Evolutionary conservation across 2,797 vertebrate genomes (phyloP).

Genomic region (Protosalanx chinensis): DNA sequence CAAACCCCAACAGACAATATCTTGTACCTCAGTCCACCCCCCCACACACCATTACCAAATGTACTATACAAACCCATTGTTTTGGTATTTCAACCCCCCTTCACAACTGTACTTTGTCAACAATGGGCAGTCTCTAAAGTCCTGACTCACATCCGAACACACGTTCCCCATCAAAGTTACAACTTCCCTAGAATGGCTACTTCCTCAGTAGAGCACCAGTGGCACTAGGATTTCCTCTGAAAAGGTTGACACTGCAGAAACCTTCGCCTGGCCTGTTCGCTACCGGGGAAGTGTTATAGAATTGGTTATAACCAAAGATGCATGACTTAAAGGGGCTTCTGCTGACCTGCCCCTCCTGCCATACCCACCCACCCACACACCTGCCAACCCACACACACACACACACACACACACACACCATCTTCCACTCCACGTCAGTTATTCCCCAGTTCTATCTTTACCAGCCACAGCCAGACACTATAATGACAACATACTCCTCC

Average conservation of each 20-base stretch:
- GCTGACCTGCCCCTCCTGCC: too few species aligned
- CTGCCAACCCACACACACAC: too few species aligned
- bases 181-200: conserved; percentile 16
- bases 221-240: conserved; percentile 27
- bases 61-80: conserved; percentile 6
- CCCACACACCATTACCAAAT: neutral
- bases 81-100: neutral
- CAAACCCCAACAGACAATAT: neutral
- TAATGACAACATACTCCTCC: neutral
- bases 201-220: conserved; percentile 21
- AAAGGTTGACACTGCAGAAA: conserved; percentile 6
- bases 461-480: neutral
- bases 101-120: conserved; percentile 22
- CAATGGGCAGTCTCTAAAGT: conserved; percentile 24
- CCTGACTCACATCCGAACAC: conserved; percentile 24
- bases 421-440: neutral
- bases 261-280: neutral
- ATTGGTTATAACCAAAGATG: too few species aligned
- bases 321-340: too few species aligned
- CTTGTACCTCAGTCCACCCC: neutral
- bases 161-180: conserved; percentile 16
- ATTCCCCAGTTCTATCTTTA: too few species aligned
- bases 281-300: neutral
- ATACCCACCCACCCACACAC: too few species aligned
- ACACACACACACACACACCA: too few species aligned